Base-by-base conservation (phyloP, 2,888 invertebrate species). In the Melieria omissa region DNA sequence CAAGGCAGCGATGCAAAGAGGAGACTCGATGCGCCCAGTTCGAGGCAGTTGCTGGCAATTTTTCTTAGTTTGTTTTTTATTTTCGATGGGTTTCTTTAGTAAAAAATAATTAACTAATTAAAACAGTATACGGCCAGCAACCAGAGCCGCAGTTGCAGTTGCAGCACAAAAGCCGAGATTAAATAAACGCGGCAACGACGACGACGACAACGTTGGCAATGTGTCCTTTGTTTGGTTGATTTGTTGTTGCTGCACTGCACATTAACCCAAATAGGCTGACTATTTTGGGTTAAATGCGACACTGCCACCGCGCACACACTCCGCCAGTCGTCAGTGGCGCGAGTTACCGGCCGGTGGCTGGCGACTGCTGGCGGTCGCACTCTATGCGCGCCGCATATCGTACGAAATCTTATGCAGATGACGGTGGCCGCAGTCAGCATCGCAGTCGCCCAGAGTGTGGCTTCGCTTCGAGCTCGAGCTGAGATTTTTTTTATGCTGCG, bases 81-180 rank as follows among this genome's bases (percentile, higher is more conserved):
- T 29, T 29, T 29, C 29, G 29, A 3, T 29, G 2, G 47, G 65
- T 49, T 71, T 47, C 68, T 71, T 62, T 81, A 82, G 81, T 82
- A 81, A 82, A 81, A 81, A 81, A 81, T 81, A 81, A 82, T 81
- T 81, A 81, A 81, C 82, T 81, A 81, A 81, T 81, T 81, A 82
- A 81, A 82, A 82, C 81, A 81, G 81, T 81, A 80, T 79, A 75
- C 80, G 76, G 76, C 7, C 44, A 14, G 46, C 45, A 12, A 52
- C 52, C 12, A 52, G 14, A 52, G 12, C 12, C 52, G 14, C 12
- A 52, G 52, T 52, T 14, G 14, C 12, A 52, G 52, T 52, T 14
- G 9, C 52, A 12, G 14, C 52, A 14, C 12, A 52, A 52, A 52
- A 9, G 7, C 6, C 5, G 14, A 52, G 9, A 5, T 8, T 5